A percentile compares a stretch with the other conserved stretches of the same genome.
Evolutionary conservation across 2,797 vertebrate species (phyloP).

Genomic region (Macropodus opercularis): DNA sequence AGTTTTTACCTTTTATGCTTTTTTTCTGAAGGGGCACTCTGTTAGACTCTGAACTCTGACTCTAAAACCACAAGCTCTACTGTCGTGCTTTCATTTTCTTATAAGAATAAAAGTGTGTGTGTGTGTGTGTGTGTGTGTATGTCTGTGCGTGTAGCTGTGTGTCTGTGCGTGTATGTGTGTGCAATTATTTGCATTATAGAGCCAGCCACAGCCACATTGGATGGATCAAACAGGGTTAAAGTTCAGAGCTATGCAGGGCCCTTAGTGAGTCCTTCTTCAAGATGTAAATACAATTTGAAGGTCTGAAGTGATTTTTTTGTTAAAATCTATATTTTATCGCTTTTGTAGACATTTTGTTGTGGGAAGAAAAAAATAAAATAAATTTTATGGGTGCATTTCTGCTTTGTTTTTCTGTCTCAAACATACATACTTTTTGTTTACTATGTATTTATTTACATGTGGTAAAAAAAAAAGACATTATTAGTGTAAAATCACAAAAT

Average conservation of each 20-base stretch:
- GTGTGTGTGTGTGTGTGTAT: slow-evolving; percentile 20
- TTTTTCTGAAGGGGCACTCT: slow-evolving; percentile 68
- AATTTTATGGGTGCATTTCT: slow-evolving; percentile 88
- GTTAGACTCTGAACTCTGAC: slow-evolving; percentile 75
- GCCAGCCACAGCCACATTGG: slow-evolving; percentile 58
- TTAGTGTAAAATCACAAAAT: neutral
- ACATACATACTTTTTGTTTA: slow-evolving; percentile 5
- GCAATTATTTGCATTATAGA: slow-evolving; percentile 47
- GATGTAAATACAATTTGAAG: slow-evolving; percentile 93
- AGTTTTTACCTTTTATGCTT: slow-evolving; percentile 71
- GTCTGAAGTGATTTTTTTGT: slow-evolving; percentile 94
- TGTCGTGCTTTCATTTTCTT: slow-evolving; percentile 48
- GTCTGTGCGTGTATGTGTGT: too few species aligned
- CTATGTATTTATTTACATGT: too few species aligned
- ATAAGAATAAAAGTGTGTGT: slow-evolving; percentile 25
- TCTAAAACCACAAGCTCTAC: slow-evolving; percentile 51
- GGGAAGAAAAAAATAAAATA: slow-evolving; percentile 89
- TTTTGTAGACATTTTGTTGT: slow-evolving; percentile 96
- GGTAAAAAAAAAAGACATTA: too few species aligned
- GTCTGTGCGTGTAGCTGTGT: neutral
- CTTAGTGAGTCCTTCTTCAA: slow-evolving; percentile 87
- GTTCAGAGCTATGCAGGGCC: slow-evolving; percentile 75
- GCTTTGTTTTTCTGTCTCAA: slow-evolving; percentile 59
- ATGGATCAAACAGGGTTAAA: slow-evolving; percentile 62
- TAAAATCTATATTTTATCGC: slow-evolving; percentile 93